Percentiles rank a stretch among this genome's conserved stretches.
Conservation (phyloP, 2,113 vertebrate species). For the Natator depressus region DNA sequence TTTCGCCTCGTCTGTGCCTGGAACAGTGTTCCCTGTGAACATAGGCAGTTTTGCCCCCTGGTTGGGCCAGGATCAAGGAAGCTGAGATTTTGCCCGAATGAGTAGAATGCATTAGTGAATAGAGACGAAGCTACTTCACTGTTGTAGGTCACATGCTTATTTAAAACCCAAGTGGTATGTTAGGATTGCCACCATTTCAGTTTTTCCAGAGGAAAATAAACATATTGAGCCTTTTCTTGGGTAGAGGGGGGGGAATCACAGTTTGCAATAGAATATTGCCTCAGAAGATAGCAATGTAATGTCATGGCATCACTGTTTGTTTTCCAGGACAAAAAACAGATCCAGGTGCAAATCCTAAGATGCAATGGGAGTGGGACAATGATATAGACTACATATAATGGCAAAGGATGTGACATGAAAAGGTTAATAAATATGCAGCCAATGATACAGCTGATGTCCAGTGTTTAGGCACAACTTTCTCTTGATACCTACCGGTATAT, state of each 20-base stretch:
- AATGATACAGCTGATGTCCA: neutral
- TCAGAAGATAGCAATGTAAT: neutral
- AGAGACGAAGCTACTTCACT: neutral
- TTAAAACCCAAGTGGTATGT: neutral
- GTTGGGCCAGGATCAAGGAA: neutral
- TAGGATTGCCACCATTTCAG: neutral
- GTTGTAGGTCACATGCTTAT: neutral
- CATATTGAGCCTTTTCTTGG: neutral
- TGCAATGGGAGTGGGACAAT: neutral
- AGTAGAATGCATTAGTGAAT: neutral
- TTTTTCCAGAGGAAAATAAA: neutral
- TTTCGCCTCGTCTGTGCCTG: slow-evolving; percentile 45
- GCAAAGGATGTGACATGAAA: neutral
- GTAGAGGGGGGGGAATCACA: neutral
- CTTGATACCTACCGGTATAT: neutral
- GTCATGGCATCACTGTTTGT: neutral
- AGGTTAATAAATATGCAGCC: neutral
- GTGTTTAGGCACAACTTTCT: neutral
- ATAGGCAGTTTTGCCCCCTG: neutral
- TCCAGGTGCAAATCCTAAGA: neutral
- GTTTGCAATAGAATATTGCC: neutral
- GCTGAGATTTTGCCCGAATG: neutral
- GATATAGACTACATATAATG: neutral
- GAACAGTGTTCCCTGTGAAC: slow-evolving; percentile 23
- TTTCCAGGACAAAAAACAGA: neutral